phyloP scores from a whole-genome alignment of 2,888 invertebrate species.

The Drosophila borealis region DNA sequence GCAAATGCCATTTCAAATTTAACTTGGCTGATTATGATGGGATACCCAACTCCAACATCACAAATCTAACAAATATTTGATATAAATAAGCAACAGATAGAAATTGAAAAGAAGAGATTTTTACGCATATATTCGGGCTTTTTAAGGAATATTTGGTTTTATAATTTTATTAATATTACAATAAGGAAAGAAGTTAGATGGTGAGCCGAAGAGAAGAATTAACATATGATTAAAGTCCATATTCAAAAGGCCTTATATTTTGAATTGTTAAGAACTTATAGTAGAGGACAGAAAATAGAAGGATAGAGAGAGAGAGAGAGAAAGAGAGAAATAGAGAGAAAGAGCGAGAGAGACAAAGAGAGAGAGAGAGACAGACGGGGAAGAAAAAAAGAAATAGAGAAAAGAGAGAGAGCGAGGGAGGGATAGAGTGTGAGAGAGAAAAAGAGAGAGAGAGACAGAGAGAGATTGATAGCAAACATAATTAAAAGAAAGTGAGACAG shows the following conservation, averaged over 20 bases:
- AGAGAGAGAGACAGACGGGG: no score
- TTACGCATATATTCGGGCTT: no score
- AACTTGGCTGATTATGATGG: not conserved
- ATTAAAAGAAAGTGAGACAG: not conserved
- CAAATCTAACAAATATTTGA: not conserved
- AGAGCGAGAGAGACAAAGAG: not conserved
- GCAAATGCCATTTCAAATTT: constrained; percentile 13
- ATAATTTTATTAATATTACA: no score
- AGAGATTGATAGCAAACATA: not conserved
- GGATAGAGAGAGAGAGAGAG: not conserved
- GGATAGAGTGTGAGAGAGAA: not conserved
- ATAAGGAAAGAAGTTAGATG: no score
- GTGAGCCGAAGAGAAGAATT: no score
- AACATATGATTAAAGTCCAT: no score
- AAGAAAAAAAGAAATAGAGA: not conserved
- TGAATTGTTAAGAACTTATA: no score
- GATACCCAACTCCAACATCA: not conserved
- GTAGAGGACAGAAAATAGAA: not conserved
- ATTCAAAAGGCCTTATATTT: no score
- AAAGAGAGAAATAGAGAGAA: not conserved
- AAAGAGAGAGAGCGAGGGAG: not conserved
- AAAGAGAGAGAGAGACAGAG: not conserved
- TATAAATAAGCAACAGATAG: not conserved
- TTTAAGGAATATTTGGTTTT: no score
- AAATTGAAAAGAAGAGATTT: not conserved